Base-by-base conservation (phyloP, 2,888 invertebrate genomes). In the Resseliella maxima region DNA sequence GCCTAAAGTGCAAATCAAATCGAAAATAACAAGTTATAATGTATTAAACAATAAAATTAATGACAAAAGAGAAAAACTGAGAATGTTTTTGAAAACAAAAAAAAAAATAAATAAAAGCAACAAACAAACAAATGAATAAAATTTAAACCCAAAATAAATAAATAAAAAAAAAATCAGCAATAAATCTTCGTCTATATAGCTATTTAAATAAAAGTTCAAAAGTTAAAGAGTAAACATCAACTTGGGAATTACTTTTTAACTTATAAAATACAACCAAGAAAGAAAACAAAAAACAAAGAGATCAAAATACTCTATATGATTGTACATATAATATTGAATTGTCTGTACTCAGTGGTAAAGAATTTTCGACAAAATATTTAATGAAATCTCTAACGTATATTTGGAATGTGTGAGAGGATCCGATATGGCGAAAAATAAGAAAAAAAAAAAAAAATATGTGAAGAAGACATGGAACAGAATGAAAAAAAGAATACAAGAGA, bases 131-230 rank as follows among this genome's bases (percentile, higher is more conserved):
- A 41, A 5, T 41, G 12, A 41, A 50, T 50, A 21, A 50, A 50
- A 18, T 18, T 50, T 18, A n/a, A n/a, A n/a, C n/a, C n/a, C n/a
- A n/a, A n/a, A n/a, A n/a, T n/a, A 59, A 59, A 3, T 59, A 1
- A 59, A 59, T 3, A 59, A 59, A 59, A 59, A 59, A 2, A 72
- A 72, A 72, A 72, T 72, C 72, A 72, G 72, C 72, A 72, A 72
- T 72, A 72, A 72, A 72, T 72, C 72, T 72, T 72, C 72, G 72
- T 72, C 72, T 72, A 72, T 72, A 72, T 72, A 72, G 72, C 72
- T 72, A 72, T 72, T 72, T 72, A 72, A 59, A 72, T 72, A 15
- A 72, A 72, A 27, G 72, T 72, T 27, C 72, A 72, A 72, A 12
- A 35, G 72, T 72, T 35, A 31, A 72, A 72, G 31, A 72, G 72